Base-by-base conservation (phyloP, 2,113 vertebrate species). In the Chroicocephalus ridibundus region DNA sequence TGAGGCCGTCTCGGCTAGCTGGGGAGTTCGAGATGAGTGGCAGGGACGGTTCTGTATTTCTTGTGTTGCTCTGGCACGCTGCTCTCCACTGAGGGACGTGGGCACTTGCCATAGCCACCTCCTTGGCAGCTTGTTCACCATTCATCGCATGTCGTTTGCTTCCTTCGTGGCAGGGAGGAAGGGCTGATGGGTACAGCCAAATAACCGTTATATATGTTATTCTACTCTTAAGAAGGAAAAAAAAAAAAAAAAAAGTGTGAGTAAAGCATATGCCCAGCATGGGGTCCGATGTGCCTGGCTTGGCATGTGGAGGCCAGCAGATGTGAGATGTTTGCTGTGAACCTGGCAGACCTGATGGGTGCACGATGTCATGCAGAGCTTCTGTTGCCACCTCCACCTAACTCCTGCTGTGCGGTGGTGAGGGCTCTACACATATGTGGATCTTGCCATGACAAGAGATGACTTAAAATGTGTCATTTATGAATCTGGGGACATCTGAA, bases 21-120 rank as follows among this genome's bases (percentile, higher is more conserved):
- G 51, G 11, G 38, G 55, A 54, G 34, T 8, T 72, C 3, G 2
- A 20, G 13, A 5, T 5, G 17, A 77, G n/a, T 5, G 42, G 46
- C 69, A 32, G 34, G 16, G 55, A 5, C 15, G 21, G 36, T 16
- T 38, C 34, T 15, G 18, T 46, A 9, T 42, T 49, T 27, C 32
- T 38, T 3, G 7, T 5, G 15, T 24, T 15, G 1, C 61, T 36
- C 10, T 18, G 83, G 34, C 38, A 8, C 3, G 8, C 32, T 27
- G 76, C 11, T 40, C 36, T 6, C 29, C 17, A 4, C 44, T 24
- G 1, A 19, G 26, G 44, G 81, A 4, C 5, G 7, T 5, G 19
- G 47, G 5, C 26, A 8, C 19, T 76, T 54, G 54, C 13, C n/a
- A 4, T 0, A 5, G 66, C 12, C 14, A 9, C 58, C 0, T 2